A percentile compares a stretch with the other conserved stretches of the same genome.
These are phyloP conservation scores for Holocentrus rufus DNA, from an alignment of 2,797 vertebrate species.

Conservation along the genomic window DNA sequence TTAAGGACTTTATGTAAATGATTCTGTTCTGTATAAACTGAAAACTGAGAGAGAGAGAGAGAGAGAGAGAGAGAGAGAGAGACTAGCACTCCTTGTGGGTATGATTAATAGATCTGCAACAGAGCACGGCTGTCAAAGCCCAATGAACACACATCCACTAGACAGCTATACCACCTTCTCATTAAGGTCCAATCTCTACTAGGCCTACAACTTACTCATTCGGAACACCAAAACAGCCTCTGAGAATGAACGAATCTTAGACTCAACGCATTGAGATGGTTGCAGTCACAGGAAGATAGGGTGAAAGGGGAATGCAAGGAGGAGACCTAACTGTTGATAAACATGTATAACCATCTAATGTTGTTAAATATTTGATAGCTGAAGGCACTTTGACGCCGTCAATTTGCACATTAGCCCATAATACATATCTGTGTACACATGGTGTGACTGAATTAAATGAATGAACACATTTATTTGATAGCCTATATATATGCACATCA, in stretches of 20 bases:
- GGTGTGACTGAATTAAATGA: constrained; percentile 52
- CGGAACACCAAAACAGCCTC: constrained; percentile 69
- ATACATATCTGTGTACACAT: constrained; percentile 52
- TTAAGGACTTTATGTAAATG: constrained; percentile 99
- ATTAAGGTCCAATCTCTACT: constrained; percentile 75
- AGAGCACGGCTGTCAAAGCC: constrained; percentile 87
- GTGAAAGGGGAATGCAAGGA: constrained; percentile 40
- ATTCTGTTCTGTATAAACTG: constrained; percentile 99
- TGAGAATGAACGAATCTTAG: constrained; percentile 52
- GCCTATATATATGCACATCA: constrained; percentile 39
- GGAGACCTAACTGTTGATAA: constrained; percentile 61
- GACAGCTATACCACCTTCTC: constrained; percentile 82
- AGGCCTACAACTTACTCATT: constrained; percentile 72
- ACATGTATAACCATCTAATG: constrained; percentile 50
- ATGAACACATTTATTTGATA: constrained; percentile 56
- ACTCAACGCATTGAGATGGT: constrained; percentile 37
- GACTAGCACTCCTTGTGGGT: constrained; percentile 86
- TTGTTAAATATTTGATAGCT: constrained; percentile 78
- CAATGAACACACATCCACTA: constrained; percentile 84
- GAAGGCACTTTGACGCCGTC: constrained; percentile 71
- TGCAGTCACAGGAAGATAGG: constrained; percentile 43
- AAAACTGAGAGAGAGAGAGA: constrained; percentile 74
- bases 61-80: constrained; percentile 48
- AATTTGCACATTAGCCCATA: constrained; percentile 69
- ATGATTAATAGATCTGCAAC: constrained; percentile 90